phyloP scores from a whole-genome alignment of 1,140 invertebrate genomes.

The Drosophila dunni region DNA sequence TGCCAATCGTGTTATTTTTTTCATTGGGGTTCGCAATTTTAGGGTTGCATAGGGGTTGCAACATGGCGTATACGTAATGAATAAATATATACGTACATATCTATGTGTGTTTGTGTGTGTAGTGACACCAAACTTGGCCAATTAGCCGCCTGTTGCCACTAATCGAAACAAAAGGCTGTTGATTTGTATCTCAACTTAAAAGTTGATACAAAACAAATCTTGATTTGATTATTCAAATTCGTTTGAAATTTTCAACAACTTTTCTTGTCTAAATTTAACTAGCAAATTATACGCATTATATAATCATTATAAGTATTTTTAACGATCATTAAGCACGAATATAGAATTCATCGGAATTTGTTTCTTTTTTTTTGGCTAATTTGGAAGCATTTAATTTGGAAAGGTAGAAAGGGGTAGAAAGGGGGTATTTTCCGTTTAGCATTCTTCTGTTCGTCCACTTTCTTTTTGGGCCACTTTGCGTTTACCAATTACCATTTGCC shows the following conservation, averaged over 20 bases:
- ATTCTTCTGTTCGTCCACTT: constrained; percentile 62
- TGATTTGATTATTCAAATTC: neutral
- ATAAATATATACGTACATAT: no score
- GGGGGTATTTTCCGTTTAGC: constrained; percentile 30
- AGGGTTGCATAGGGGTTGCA: constrained; percentile 34
- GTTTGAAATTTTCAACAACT: neutral
- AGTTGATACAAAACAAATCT: no score
- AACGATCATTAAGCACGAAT: neutral
- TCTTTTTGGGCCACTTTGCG: constrained; percentile 69
- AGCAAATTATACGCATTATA: neutral
- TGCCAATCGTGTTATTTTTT: constrained; percentile 15
- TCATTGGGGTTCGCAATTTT: constrained; percentile 12
- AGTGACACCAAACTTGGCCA: no score
- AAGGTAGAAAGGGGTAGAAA: constrained; percentile 24
- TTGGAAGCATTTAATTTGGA: constrained; percentile 12
- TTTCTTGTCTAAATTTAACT: no score
- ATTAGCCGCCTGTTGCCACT: no score
- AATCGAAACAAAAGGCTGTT: no score
- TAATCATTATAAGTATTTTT: constrained; percentile 3
- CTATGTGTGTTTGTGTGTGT: no score
- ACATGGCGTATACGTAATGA: constrained; percentile 32
- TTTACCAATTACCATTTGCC: constrained; percentile 74
- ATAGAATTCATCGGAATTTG: neutral
- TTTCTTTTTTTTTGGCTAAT: neutral
- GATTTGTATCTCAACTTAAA: no score